These are phyloP conservation scores for Fukomys damarensis DNA, from an alignment of 2,113 vertebrate species.

Conservation along the genomic window DNA sequence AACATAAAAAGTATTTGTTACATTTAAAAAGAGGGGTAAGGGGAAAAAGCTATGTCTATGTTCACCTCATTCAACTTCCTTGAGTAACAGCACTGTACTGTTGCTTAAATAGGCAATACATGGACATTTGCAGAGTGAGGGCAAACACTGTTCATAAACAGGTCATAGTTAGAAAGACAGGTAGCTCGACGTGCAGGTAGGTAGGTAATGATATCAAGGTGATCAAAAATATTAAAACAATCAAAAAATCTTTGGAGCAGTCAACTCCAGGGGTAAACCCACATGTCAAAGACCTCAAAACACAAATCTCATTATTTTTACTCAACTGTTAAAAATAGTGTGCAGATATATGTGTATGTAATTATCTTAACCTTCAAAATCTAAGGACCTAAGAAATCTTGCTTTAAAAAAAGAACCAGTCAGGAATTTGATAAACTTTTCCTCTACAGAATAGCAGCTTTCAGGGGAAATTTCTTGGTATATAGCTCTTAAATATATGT, in stretches of 20 bases:
- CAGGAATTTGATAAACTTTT: slow-evolving; percentile 81
- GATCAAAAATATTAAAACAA: slow-evolving; percentile 63
- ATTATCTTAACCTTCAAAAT: slow-evolving; percentile 65
- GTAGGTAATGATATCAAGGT: slow-evolving; percentile 63
- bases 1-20: slow-evolving; percentile 86
- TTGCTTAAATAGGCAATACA: slow-evolving; percentile 85
- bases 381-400: slow-evolving; percentile 63
- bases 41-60: slow-evolving; percentile 85
- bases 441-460: slow-evolving; percentile 82
- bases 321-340: slow-evolving; percentile 82
- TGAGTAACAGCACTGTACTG: slow-evolving; percentile 82
- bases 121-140: slow-evolving; percentile 82
- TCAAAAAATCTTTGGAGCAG: slow-evolving; percentile 76
- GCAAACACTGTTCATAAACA: slow-evolving; percentile 85
- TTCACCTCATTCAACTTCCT: slow-evolving; percentile 98
- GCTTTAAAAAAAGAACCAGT: slow-evolving; percentile 49
- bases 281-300: slow-evolving; percentile 80
- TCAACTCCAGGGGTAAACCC: slow-evolving; percentile 80
- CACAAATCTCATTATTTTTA: slow-evolving; percentile 83
- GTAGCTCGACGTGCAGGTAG: slow-evolving; percentile 32
- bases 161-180: slow-evolving; percentile 84
- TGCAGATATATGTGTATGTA: slow-evolving; percentile 17
- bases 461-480: slow-evolving; percentile 76
- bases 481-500: slow-evolving; percentile 83
- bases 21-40: slow-evolving; percentile 84